Evolutionary conservation across 2,113 vertebrate species (phyloP).

Genomic region (Lampris megalopsis): DNA sequence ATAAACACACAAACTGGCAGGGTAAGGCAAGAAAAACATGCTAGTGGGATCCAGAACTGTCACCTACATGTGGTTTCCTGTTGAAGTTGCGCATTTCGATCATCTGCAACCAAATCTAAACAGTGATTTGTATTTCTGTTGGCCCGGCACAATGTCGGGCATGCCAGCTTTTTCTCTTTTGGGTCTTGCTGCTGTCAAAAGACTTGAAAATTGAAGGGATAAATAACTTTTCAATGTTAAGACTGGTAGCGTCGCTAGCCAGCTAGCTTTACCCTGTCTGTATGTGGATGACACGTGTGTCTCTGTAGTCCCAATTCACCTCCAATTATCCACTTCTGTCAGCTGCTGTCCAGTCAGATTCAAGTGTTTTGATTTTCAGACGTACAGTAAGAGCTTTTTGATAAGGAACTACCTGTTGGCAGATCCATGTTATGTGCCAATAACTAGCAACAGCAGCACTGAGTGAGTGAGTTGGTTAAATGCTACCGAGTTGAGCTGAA

Average conservation of each 20-base stretch:
- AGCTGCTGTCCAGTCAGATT: slow-evolving; percentile 15
- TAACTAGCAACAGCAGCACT: slow-evolving; percentile 39
- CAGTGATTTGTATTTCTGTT: not conserved
- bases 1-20: slow-evolving; percentile 31
- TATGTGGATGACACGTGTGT: slow-evolving; percentile 11
- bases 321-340: slow-evolving; percentile 2
- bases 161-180: not conserved
- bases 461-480: slow-evolving; percentile 37
- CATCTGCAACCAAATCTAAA: not conserved
- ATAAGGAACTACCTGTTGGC: slow-evolving; percentile 17
- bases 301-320: slow-evolving; percentile 21
- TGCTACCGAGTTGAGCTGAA: slow-evolving; percentile 44
- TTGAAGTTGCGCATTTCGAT: not conserved
- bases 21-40: not conserved
- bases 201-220: too few relatives aligned
- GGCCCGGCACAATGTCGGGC: too few relatives aligned
- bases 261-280: not conserved
- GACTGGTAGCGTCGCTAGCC: slow-evolving; percentile 8
- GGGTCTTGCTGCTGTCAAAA: not conserved
- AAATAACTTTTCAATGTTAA: too few relatives aligned
- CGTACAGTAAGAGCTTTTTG: slow-evolving; percentile 35
- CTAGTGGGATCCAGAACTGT: not conserved
- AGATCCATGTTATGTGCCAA: slow-evolving; percentile 40
- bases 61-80: not conserved
- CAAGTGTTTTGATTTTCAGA: slow-evolving; percentile 11